phyloP scores from a whole-genome alignment of 1,140 invertebrate species.

The Conopomorpha cramerella region DNA sequence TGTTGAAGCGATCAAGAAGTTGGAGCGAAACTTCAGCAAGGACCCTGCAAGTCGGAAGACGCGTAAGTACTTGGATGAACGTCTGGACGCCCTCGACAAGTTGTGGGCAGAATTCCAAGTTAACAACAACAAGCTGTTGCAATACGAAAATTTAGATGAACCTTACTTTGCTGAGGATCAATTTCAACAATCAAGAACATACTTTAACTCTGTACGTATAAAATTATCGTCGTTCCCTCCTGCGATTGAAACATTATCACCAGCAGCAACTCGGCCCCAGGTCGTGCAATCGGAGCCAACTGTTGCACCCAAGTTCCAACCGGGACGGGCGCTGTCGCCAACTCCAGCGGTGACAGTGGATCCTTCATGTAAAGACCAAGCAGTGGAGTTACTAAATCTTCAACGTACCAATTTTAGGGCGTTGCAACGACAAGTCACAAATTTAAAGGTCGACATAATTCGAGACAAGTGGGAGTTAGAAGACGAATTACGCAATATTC shows the following conservation, averaged over 20 bases:
- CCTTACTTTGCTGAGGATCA: too few relatives aligned
- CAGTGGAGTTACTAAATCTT: background rate
- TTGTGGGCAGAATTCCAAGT: too few relatives aligned
- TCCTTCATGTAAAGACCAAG: background rate
- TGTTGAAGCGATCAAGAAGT: too few relatives aligned
- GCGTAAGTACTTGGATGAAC: background rate
- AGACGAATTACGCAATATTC: background rate
- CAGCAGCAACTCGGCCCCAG: too few relatives aligned
- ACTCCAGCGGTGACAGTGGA: background rate
- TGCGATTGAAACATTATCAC: too few relatives aligned
- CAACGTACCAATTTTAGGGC: background rate
- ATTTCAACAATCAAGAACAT: too few relatives aligned
- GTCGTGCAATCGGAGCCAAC: too few relatives aligned
- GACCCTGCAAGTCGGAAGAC: background rate
- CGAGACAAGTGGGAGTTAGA: background rate
- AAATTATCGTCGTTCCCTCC: too few relatives aligned
- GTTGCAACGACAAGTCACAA: background rate
- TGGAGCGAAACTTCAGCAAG: background rate
- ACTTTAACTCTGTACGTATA: too few relatives aligned
- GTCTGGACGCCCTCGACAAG: too few relatives aligned
- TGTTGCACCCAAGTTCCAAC: too few relatives aligned
- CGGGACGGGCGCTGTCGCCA: background rate
- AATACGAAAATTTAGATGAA: background rate
- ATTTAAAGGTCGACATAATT: background rate
- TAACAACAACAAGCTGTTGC: too few relatives aligned